These are phyloP conservation scores for Listrodromus nycthemerus DNA, from an alignment of 2,888 invertebrate species.

Conservation along the genomic window DNA sequence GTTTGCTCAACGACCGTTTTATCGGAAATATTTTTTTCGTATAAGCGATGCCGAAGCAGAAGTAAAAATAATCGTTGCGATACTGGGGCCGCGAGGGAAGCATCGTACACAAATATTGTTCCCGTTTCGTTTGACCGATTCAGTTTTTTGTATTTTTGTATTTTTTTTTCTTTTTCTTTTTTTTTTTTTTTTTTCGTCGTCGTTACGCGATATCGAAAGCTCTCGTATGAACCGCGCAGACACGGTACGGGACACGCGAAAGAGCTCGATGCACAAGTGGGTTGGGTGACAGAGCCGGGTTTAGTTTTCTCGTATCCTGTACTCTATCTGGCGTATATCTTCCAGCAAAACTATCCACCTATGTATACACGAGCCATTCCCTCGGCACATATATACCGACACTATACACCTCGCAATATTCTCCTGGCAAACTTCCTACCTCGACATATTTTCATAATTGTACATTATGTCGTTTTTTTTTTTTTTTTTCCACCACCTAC, in stretches of 20 bases:
- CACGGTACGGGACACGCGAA: conserved; percentile 28
- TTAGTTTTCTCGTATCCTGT: conserved; percentile 50
- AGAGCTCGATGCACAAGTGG: conserved; percentile 39
- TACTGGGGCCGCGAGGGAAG: background rate
- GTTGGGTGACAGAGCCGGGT: conserved; percentile 3
- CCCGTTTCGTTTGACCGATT: conserved; percentile 61
- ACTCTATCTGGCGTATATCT: conserved; percentile 29
- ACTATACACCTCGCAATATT: conserved; percentile 46
- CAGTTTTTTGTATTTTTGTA: too few species aligned
- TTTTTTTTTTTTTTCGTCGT: background rate
- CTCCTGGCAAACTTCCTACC: conserved; percentile 12
- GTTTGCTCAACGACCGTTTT: background rate
- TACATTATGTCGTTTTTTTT: conserved; percentile 46
- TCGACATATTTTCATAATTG: conserved; percentile 42
- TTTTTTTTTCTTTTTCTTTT: background rate
- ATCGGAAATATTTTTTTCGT: background rate
- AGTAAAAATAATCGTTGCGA: conserved; percentile 2
- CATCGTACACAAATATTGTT: conserved; percentile 41
- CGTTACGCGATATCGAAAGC: conserved; percentile 53
- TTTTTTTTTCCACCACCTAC: conserved; percentile 36
- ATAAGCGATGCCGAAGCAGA: background rate
- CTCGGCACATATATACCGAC: conserved; percentile 25
- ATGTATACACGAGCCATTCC: conserved; percentile 4
- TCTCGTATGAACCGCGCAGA: background rate
- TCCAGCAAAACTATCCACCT: conserved; percentile 15